Evolutionary conservation across 2,113 vertebrate species (phyloP).

Genomic region (Empidonax traillii): DNA sequence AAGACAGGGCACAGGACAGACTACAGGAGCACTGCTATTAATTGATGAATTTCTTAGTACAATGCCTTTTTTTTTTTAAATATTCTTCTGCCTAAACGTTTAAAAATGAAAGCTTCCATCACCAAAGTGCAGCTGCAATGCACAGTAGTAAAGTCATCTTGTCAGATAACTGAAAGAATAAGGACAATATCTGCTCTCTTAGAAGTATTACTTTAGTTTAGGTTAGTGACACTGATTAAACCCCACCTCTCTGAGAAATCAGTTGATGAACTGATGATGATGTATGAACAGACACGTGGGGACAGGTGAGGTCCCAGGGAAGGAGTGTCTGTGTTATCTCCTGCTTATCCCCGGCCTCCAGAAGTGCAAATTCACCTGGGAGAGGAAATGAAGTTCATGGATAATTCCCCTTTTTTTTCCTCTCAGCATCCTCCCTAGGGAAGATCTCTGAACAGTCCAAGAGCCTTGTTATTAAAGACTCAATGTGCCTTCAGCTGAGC

Average conservation of each 20-base stretch:
- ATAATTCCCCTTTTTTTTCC: background rate
- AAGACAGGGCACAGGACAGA: background rate
- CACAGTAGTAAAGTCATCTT: background rate
- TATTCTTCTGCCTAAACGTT: background rate
- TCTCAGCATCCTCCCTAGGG: background rate
- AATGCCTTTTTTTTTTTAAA: background rate
- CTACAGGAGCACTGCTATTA: background rate
- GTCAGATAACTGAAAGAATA: background rate
- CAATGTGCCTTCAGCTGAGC: background rate
- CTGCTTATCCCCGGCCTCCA: background rate
- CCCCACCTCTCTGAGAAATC: background rate
- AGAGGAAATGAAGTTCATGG: background rate
- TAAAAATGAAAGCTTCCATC: background rate
- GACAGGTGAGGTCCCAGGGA: background rate
- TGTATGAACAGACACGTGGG: background rate
- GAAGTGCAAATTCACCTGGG: slow-evolving; percentile 12
- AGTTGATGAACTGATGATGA: background rate
- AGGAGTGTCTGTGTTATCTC: background rate
- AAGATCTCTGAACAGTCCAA: background rate
- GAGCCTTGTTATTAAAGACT: background rate
- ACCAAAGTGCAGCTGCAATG: background rate
- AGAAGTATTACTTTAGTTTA: background rate
- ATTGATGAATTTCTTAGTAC: background rate
- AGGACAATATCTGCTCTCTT: background rate
- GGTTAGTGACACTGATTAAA: background rate